Conservation (phyloP, 2,888 invertebrate genomes). For the Malacosoma neustria region DNA sequence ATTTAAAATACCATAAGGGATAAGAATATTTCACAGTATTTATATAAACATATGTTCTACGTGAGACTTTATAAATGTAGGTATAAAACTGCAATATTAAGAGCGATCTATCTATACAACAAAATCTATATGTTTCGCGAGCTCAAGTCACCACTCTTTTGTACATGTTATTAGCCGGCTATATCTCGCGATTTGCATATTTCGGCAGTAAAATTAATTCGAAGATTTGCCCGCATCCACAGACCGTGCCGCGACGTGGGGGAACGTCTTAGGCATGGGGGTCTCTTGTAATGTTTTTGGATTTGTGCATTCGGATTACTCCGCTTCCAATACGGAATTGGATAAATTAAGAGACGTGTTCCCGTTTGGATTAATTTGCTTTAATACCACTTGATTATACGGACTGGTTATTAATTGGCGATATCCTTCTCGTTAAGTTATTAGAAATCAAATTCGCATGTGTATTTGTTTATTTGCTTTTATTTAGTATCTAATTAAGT, state of each 20-base stretch:
- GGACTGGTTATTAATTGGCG: too few relatives aligned
- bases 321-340: slow-evolving; percentile 43
- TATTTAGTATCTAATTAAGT: too few relatives aligned
- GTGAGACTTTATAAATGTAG: slow-evolving; percentile 14
- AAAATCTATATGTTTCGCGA: slow-evolving; percentile 40
- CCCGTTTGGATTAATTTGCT: slow-evolving; percentile 26
- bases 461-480: too few relatives aligned
- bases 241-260: slow-evolving; percentile 41
- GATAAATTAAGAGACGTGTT: slow-evolving; percentile 41
- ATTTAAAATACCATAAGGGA: too few relatives aligned
- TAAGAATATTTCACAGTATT: too few relatives aligned
- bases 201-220: slow-evolving; percentile 76
- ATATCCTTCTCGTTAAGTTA: too few relatives aligned
- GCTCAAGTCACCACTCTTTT: slow-evolving; percentile 71
- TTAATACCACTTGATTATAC: too few relatives aligned
- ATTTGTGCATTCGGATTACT: slow-evolving; percentile 58
- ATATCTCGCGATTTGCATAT: slow-evolving; percentile 73
- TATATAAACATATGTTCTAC: slow-evolving; percentile 4
- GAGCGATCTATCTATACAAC: slow-evolving; percentile 5
- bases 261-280: slow-evolving; percentile 13
- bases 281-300: slow-evolving; percentile 47
- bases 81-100: slow-evolving; percentile 13
- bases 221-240: slow-evolving; percentile 73
- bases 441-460: too few relatives aligned
- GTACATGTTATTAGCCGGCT: slow-evolving; percentile 74